Percentiles rank a stretch among this genome's conserved stretches.
Evolutionary conservation across 2,797 vertebrate species (phyloP).

Genomic region (Schizopygopsis malacanthus): DNA sequence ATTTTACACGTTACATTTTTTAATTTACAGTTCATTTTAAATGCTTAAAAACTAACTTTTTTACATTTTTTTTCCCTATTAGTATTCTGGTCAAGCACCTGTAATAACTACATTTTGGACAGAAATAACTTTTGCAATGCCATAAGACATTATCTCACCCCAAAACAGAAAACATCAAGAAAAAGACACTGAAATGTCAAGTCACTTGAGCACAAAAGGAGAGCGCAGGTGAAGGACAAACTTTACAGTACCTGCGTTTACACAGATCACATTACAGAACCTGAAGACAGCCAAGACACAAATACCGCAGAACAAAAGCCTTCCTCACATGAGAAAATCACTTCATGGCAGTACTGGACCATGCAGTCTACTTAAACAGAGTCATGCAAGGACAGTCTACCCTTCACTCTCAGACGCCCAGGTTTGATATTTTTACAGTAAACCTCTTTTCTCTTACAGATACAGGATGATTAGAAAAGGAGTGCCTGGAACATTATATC

Average conservation of each 20-base stretch:
- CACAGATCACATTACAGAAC: constrained; percentile 45
- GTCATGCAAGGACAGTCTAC: neutral
- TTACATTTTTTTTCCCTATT: neutral
- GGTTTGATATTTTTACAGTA: constrained; percentile 4
- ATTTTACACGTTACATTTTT: neutral
- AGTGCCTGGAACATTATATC: constrained; percentile 25
- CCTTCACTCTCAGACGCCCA: constrained; percentile 12
- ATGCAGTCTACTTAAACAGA: neutral
- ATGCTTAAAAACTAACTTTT: neutral
- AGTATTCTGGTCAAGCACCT: neutral
- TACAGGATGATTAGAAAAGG: neutral
- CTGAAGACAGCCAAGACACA: constrained; percentile 33
- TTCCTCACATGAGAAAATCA: constrained; percentile 4
- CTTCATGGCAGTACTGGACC: neutral
- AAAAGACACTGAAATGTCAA: neutral
- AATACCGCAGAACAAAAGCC: constrained; percentile 21
- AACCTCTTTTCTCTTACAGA: constrained; percentile 6
- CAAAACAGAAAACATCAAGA: neutral
- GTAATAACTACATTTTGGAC: neutral
- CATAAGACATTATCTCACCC: neutral
- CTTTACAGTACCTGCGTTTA: constrained; percentile 5
- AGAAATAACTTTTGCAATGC: neutral
- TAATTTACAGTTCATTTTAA: neutral
- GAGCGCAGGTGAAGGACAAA: neutral
- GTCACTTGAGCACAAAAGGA: constrained; percentile 9